These are phyloP conservation scores for Amaurobius ferox DNA, from an alignment of 2,888 invertebrate genomes.

Conservation along the genomic window DNA sequence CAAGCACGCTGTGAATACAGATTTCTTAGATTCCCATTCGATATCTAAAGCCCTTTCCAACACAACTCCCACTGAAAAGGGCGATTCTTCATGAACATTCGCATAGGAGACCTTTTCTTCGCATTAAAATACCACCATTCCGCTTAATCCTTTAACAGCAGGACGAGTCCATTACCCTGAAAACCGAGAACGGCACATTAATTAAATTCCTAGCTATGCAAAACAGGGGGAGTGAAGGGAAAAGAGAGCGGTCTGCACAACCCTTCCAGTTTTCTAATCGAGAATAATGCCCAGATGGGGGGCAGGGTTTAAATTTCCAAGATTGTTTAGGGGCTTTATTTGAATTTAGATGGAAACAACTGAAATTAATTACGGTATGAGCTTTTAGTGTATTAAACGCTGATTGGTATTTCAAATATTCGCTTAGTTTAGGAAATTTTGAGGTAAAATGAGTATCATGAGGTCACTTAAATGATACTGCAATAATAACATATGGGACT, in stretches of 20 bases:
- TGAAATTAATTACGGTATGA: too few relatives aligned
- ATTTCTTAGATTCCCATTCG: neutral
- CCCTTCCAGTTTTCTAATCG: constrained; percentile 11
- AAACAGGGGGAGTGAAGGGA: neutral
- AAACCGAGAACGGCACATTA: constrained; percentile 50
- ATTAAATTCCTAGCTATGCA: constrained; percentile 55
- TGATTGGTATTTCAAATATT: too few relatives aligned
- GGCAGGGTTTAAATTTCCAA: constrained; percentile 35
- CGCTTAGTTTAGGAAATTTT: too few relatives aligned
- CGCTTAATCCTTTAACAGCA: constrained; percentile 67
- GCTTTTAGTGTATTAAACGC: too few relatives aligned
- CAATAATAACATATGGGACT: too few relatives aligned
- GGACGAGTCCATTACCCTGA: constrained; percentile 43
- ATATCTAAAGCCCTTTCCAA: neutral
- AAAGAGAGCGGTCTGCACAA: neutral
- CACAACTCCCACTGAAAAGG: constrained; percentile 41
- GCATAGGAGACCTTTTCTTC: constrained; percentile 52
- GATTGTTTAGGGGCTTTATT: constrained; percentile 5
- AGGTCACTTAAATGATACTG: too few relatives aligned
- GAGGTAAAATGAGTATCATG: too few relatives aligned
- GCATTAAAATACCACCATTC: constrained; percentile 67
- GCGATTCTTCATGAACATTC: constrained; percentile 39
- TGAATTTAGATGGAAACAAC: neutral
- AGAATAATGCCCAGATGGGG: constrained; percentile 2
- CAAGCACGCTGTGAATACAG: neutral